Base-by-base conservation (phyloP, 2,113 vertebrate genomes). In the Pristiophorus japonicus region DNA sequence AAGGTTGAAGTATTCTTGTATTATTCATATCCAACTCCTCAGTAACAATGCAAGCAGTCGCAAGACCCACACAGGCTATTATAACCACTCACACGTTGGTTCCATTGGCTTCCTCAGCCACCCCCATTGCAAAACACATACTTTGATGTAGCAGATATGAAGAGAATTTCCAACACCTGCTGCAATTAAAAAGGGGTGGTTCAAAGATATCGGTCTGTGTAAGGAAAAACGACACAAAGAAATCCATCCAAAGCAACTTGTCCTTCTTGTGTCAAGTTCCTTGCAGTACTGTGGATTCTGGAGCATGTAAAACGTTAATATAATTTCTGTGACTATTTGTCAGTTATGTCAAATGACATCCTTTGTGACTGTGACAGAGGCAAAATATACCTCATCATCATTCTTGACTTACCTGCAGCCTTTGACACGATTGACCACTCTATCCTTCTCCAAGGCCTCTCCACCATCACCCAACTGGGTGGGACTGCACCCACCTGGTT, bases 11-110 rank as follows among this genome's bases (percentile, higher is more conserved):
- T 38, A 67, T 66, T 67, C 20, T 70, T 94, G 65, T 94, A 73
- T 94, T 94, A 94, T 94, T 94, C 93, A 94, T 70, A 67, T 14
- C 66, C 88, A 73, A 67, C 6, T 27, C 93, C 18, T 67, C 42
- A 45, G 65, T 94, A 67, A 94, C 93, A 47, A 94, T 18, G 66
- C 66, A 59, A 59, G 51, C 51, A 20, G 90, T 92, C 24, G 55
- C 70, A 94, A 47, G 93, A 70, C 22, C 66, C 65, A 51, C 88
- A 63, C 93, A 47, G 93, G 2, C 93, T 16, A 42, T 30, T 34
- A 42, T 94, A 51, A 92, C 24, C 59, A 65, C 65, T 94, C 42
- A n/a, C 8, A 24, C n/a, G 24, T 42, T 24, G 42, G 10, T 94
- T 73, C 42, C 65, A 94, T 94, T 18, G 5, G 34, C 45, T 67